Base-by-base conservation (phyloP, 2,888 invertebrate genomes). In the Dinocampus coccinellae region DNA sequence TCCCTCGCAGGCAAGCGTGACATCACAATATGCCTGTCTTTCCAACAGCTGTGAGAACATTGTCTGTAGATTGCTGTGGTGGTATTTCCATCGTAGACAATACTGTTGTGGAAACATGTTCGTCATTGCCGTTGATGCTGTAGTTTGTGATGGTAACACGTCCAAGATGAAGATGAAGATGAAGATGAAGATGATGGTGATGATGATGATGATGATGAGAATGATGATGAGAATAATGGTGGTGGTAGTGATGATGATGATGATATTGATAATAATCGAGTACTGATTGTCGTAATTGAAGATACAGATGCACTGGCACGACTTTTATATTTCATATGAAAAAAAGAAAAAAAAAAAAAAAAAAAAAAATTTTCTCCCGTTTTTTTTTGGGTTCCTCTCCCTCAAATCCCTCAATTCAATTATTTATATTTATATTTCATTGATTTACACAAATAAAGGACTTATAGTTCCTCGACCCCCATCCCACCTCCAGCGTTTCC, bases 51-150 rank as follows among this genome's bases (percentile, higher is more conserved):
- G 94, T 68, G 95, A 94, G 89, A 96, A 96, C 93, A 95, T 95
- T 36, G 92, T 94, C 89, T 95, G 95, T 78, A 97, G 90, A 87
- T 97, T 97, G 78, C 94, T 93, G 88, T 96, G 95, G 89, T 97
- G 96, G 88, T 96, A 95, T 85, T 96, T 96, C 96, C 96, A 97
- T 88, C 96, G 90, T 80, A 97, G 89, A 87, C 96, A 97, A 89
- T 96, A 97, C 89, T 96, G 96, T 89, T 96, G 96, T 69, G 95
- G 93, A 89, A 92, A 90, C 94, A 94, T 94, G 88, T 89, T 88
- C 70, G 77, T 75, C 77, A 77, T 77, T 73, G 74, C 73, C 73
- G 74, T 69, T 72, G 71, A 72, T 72, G 75, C 68, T 57, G 75
- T 76, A 69, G 2, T n/a, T 34, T 16, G n/a, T 36, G 34, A 24